Evolutionary conservation across 2,113 vertebrate genomes (phyloP).

Genomic region (Lepus timidus): DNA sequence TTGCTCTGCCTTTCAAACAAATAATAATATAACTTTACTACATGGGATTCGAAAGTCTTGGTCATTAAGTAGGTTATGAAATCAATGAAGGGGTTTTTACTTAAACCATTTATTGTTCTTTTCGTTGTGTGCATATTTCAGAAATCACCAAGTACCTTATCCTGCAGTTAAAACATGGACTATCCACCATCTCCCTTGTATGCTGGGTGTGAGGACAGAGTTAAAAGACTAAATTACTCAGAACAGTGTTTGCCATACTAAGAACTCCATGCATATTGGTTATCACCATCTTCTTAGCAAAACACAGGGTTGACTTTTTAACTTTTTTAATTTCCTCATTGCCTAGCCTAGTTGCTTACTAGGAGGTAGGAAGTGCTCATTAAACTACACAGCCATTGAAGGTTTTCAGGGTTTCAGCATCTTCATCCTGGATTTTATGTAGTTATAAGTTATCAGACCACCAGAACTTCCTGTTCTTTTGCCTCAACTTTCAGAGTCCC

Average conservation of each 20-base stretch:
- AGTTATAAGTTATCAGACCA: background rate
- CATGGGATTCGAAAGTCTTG: background rate
- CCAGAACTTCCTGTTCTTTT: background rate
- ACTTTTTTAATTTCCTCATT: background rate
- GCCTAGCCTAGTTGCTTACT: background rate
- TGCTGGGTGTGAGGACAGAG: background rate
- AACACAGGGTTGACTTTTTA: background rate
- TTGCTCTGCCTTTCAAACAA: no score
- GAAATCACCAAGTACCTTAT: constrained; percentile 1
- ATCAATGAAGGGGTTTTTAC: background rate
- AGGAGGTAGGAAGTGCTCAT: background rate
- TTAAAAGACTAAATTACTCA: background rate
- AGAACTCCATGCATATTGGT: background rate
- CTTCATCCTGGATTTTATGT: background rate
- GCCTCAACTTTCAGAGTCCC: background rate
- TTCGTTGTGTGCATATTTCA: background rate
- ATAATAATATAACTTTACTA: no score
- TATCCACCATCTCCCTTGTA: background rate
- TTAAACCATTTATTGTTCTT: background rate
- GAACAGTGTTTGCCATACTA: background rate
- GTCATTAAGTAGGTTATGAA: background rate
- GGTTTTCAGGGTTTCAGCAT: background rate
- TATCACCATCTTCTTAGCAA: background rate
- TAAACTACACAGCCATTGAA: background rate
- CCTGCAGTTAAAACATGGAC: background rate